Base-by-base conservation (phyloP, 35 echinoderm and acorn worm species). In the Lytechinus variegatus region DNA sequence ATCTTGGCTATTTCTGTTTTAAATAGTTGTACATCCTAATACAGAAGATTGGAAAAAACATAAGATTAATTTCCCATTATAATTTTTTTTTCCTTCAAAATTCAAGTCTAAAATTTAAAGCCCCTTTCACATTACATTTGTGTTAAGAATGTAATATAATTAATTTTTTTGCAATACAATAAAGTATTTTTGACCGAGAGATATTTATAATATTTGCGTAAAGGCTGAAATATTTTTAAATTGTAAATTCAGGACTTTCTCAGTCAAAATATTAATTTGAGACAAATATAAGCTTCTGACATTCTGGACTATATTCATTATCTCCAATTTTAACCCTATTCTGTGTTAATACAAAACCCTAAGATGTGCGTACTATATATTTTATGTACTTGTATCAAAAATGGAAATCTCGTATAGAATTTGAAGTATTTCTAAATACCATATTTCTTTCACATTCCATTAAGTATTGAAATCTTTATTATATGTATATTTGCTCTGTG, bases 371-470 rank as follows among this genome's bases (percentile, higher is more conserved):
- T n/a, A 24, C 66, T 24, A 24, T 79, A 79, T 7, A 79, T 7
- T 7, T 19, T 79, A 16, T n/a, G 1, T 79, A 79, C 16, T 4
- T 58, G 56, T 58, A 58, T n/a, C 66, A 24, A 19, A 79, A n/a
- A 13, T 21, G n/a, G 66, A 79, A 79, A 79, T 79, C n/a, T 24
- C 66, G 5, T 24, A 79, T 16, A 79, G 19, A 79, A 24, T 79
- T 79, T 79, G 66, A 79, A 79, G 66, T 79, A 79, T 79, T 71
- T 79, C 66, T 58, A 27, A 24, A n/a, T 79, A 79, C 66, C 66
- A 79, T 79, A 24, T 79, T 79, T 79, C 66, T 79, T 79, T 79
- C 66, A 79, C 66, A 79, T 79, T 79, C 66, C 66, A 79, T 60
- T 79, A 21, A 79, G 66, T 79, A 79, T 79, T 79, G 66, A 79